phyloP scores from a whole-genome alignment of 2,113 vertebrate species.

The Xenopus laevis region DNA sequence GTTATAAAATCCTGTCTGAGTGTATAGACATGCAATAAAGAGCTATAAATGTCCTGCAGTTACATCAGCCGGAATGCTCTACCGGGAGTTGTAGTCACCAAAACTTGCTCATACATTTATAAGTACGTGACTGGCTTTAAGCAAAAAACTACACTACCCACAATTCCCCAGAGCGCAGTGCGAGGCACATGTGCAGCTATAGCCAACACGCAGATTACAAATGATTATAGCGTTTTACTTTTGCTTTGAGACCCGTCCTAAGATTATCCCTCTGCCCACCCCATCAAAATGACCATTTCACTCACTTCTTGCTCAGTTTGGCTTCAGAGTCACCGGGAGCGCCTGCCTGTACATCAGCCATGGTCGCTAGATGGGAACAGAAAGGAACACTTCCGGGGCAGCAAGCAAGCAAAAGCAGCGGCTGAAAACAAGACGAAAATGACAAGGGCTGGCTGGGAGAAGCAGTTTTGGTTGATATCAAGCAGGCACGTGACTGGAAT shows the following conservation, averaged over 20 bases:
- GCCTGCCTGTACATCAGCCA: slow-evolving; percentile 30
- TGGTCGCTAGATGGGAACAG: neutral
- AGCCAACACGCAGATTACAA: neutral
- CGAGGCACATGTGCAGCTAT: neutral
- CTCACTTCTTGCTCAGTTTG: slow-evolving; percentile 63
- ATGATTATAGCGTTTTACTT: neutral
- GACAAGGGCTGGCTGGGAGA: too few relatives aligned
- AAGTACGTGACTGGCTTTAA: too few relatives aligned
- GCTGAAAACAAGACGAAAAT: too few relatives aligned
- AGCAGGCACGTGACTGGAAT: too few relatives aligned
- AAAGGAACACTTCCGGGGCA: rapidly evolving
- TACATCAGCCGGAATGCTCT: slow-evolving; percentile 16
- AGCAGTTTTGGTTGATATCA: too few relatives aligned
- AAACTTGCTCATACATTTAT: too few relatives aligned
- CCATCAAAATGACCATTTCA: neutral
- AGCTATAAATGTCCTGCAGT: neutral
- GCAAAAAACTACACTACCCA: slow-evolving; percentile 24
- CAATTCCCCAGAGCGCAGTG: neutral
- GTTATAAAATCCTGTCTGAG: too few relatives aligned
- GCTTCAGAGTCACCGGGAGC: neutral
- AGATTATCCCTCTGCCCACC: neutral
- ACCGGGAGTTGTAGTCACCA: slow-evolving; percentile 26
- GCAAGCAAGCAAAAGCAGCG: too few relatives aligned
- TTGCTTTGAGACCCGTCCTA: too few relatives aligned
- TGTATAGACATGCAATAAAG: too few relatives aligned